These are phyloP conservation scores for Rachycentron canadum DNA, from an alignment of 2,797 vertebrate species.

Conservation along the genomic window DNA sequence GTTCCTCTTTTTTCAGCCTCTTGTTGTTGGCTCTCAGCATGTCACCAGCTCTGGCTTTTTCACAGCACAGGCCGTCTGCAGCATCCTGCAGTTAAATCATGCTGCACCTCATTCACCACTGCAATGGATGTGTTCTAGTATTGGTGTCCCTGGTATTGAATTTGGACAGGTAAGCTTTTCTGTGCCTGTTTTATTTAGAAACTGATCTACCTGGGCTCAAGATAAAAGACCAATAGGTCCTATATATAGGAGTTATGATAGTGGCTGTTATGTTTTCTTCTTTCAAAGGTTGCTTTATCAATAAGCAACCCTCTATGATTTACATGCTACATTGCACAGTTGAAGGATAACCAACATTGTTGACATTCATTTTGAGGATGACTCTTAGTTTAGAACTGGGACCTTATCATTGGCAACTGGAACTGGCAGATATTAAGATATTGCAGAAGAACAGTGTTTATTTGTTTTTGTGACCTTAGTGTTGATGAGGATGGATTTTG, in stretches of 20 bases:
- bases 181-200: not conserved
- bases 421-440: too few relatives aligned
- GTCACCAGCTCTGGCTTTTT: not conserved
- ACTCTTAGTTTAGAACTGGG: too few relatives aligned
- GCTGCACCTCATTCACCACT: not conserved
- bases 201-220: not conserved
- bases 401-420: too few relatives aligned
- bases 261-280: too few relatives aligned
- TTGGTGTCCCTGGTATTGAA: not conserved
- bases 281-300: too few relatives aligned
- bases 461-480: not conserved
- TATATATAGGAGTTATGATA: too few relatives aligned
- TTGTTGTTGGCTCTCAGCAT: not conserved
- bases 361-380: too few relatives aligned
- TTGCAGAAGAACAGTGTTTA: too few relatives aligned
- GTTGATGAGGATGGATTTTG: not conserved
- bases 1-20: not conserved
- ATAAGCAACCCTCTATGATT: not conserved
- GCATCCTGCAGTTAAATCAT: slow-evolving; percentile 1
- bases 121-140: not conserved
- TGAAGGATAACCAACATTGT: too few relatives aligned
- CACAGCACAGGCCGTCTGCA: not conserved
- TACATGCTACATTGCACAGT: not conserved
- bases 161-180: not conserved
- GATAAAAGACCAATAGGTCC: not conserved